Evolutionary conservation across 2,113 vertebrate species (phyloP).

Genomic region (Tychaedon coryphoeus): DNA sequence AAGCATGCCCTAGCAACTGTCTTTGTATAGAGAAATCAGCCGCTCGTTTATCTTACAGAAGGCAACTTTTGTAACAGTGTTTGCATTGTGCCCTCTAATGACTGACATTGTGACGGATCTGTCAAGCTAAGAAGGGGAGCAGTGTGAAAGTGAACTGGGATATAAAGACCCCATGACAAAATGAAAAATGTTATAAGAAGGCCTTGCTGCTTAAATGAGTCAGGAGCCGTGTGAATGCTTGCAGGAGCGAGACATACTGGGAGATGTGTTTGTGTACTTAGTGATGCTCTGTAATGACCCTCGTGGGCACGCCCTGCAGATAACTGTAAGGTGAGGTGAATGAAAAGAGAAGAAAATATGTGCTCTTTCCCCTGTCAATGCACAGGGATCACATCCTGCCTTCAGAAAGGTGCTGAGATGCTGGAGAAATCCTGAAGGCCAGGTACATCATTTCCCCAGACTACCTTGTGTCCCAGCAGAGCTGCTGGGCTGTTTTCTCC

Average conservation of each 20-base stretch:
- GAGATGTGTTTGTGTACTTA: conserved; percentile 69
- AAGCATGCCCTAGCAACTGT: conserved; percentile 74
- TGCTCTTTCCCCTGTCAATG: not conserved
- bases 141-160: conserved; percentile 58
- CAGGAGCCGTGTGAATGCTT: conserved; percentile 36
- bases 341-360: not conserved
- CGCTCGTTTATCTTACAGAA: conserved; percentile 75
- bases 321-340: not conserved
- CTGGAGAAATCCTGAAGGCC: not conserved
- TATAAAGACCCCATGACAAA: conserved; percentile 53
- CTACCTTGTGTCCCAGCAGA: not conserved
- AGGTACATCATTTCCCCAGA: not conserved
- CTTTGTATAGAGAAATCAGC: conserved; percentile 67
- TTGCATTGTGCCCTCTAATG: conserved; percentile 65
- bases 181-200: conserved; percentile 67
- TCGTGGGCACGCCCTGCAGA: not conserved
- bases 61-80: conserved; percentile 73
- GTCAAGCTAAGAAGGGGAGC: conserved; percentile 56
- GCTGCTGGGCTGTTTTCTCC: not conserved
- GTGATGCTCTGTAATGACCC: conserved; percentile 35
- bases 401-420: not conserved
- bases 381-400: not conserved
- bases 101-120: conserved; percentile 56
- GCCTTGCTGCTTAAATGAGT: conserved; percentile 54
- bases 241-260: conserved; percentile 8